Conservation (phyloP, 2,888 invertebrate species). For the Abrostola triplasia region DNA sequence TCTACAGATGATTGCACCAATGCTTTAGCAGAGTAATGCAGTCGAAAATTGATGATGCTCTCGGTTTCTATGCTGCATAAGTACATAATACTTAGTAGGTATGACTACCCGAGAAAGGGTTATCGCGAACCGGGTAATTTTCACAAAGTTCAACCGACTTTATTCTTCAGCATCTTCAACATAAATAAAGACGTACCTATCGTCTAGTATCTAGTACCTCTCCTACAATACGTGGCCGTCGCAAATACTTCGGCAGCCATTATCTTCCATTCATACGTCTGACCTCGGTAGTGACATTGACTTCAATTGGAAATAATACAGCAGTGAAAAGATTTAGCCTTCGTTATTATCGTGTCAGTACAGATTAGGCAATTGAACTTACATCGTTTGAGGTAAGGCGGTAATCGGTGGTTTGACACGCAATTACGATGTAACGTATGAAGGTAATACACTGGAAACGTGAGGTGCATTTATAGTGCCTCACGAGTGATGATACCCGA, state of each 20-base stretch:
- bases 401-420: slow-evolving; percentile 13
- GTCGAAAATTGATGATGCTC: too few species aligned
- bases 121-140: too few species aligned
- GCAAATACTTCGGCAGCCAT: slow-evolving; percentile 32
- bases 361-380: slow-evolving; percentile 63
- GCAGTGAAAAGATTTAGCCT: slow-evolving; percentile 64
- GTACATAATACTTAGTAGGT: too few species aligned
- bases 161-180: too few species aligned
- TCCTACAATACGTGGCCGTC: slow-evolving; percentile 15
- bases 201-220: slow-evolving; percentile 12
- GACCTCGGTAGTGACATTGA: slow-evolving; percentile 70
- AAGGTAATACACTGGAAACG: neutral
- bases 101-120: too few species aligned
- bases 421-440: neutral
- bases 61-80: too few species aligned
- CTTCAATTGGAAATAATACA: slow-evolving; percentile 64
- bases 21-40: too few species aligned
- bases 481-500: too few species aligned
- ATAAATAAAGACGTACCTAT: neutral
- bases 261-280: slow-evolving; percentile 48
- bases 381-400: slow-evolving; percentile 10
- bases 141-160: too few species aligned
- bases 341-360: slow-evolving; percentile 53
- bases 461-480: slow-evolving; percentile 4
- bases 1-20: too few species aligned